Conservation (phyloP, 2,888 invertebrate genomes). For the Agrenia bidenticulata region DNA sequence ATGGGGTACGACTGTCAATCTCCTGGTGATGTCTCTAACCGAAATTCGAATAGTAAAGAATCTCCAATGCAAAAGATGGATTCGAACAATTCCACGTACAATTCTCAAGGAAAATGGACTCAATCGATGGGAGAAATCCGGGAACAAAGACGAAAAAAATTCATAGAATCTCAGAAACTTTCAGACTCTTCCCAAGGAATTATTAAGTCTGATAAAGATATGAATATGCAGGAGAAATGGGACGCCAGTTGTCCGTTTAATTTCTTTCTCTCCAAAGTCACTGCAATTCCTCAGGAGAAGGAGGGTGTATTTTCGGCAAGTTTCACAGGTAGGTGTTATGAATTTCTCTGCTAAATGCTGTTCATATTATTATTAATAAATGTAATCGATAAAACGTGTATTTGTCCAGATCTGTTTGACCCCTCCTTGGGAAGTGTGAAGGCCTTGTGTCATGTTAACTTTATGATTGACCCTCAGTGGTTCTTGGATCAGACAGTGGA, state of each 20-base stretch:
- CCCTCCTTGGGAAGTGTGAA: conserved; percentile 73
- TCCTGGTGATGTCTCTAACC: neutral
- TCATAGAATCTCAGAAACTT: conserved; percentile 9
- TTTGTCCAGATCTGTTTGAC: conserved; percentile 69
- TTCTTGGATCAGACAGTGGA: conserved; percentile 79
- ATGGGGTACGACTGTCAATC: conserved; percentile 17
- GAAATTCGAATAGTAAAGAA: neutral
- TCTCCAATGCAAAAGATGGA: neutral
- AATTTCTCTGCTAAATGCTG: neutral
- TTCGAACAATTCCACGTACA: neutral
- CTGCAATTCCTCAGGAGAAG: conserved; percentile 23
- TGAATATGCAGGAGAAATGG: conserved; percentile 66
- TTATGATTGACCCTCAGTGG: conserved; percentile 90
- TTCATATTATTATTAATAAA: neutral
- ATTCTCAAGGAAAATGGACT: conserved; percentile 5
- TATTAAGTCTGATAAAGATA: conserved; percentile 52
- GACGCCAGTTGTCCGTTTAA: conserved; percentile 70
- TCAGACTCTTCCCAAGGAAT: neutral
- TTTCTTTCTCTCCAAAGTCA: conserved; percentile 68
- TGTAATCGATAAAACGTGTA: no score
- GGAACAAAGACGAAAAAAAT: conserved; percentile 18
- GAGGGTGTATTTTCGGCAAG: conserved; percentile 23
- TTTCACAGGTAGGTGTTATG: conserved; percentile 30
- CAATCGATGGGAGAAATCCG: conserved; percentile 15
- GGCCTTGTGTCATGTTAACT: conserved; percentile 82